phyloP scores from a whole-genome alignment of 2,888 invertebrate genomes.

The Hirtodrosophila trivittata region DNA sequence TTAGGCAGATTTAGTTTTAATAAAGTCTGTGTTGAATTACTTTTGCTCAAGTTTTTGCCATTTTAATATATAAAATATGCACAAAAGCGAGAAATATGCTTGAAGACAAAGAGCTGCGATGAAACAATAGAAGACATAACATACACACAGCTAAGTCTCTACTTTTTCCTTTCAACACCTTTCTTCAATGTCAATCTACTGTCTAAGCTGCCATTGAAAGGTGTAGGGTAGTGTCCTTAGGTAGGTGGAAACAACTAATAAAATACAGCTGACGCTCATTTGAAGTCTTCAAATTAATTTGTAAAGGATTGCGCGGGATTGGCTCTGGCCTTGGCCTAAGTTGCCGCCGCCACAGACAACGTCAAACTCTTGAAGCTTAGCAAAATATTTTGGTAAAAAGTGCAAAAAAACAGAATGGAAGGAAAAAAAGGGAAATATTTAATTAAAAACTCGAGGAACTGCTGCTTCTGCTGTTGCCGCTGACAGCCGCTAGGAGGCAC shows the following conservation, averaged over 20 bases:
- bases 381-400: slow-evolving; percentile 63
- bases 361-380: slow-evolving; percentile 49
- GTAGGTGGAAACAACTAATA: slow-evolving; percentile 68
- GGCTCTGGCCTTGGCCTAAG: slow-evolving; percentile 4
- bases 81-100: too few species aligned
- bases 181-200: slow-evolving; percentile 45
- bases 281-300: slow-evolving; percentile 66
- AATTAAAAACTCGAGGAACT: slow-evolving; percentile 67
- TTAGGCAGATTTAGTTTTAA: too few species aligned
- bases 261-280: slow-evolving; percentile 64
- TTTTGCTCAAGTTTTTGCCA: too few species aligned
- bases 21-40: too few species aligned
- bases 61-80: too few species aligned
- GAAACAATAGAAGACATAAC: too few species aligned
- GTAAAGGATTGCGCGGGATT: slow-evolving; percentile 58
- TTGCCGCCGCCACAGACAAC: slow-evolving; percentile 20
- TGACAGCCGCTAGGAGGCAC: slow-evolving; percentile 51
- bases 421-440: slow-evolving; percentile 50
- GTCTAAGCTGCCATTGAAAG: slow-evolving; percentile 20
- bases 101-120: too few species aligned
- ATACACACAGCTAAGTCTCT: too few species aligned
- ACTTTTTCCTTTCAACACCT: slow-evolving; percentile 12
- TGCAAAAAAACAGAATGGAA: slow-evolving; percentile 23
- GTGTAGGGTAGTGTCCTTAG: slow-evolving; percentile 18
- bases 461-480: slow-evolving; percentile 22